Evolutionary conservation across 2,888 invertebrate genomes (phyloP).

Genomic region (Pachycephus smyrnensis): DNA sequence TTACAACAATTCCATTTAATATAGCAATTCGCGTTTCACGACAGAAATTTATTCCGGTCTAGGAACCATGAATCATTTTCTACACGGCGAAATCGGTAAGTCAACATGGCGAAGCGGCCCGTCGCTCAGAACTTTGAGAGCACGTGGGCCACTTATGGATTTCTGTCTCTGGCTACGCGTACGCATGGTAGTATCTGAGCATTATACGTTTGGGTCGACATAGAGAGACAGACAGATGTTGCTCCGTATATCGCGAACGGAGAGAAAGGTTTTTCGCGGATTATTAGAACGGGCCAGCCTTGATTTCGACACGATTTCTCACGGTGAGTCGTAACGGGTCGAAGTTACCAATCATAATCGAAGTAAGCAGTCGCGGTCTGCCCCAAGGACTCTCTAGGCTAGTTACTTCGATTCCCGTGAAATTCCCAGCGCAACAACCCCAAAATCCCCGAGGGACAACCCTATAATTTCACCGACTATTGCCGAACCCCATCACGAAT

Average conservation of each 20-base stretch:
- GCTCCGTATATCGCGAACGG: background rate
- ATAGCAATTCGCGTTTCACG: background rate
- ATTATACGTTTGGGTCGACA: background rate
- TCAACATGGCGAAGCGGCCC: background rate
- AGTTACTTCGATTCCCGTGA: background rate
- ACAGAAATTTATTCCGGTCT: background rate
- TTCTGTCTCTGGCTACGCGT: background rate
- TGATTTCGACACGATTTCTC: background rate
- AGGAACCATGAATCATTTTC: background rate
- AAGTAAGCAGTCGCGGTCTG: background rate
- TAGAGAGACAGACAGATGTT: background rate
- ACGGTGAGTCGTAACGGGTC: background rate
- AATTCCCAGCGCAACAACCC: background rate
- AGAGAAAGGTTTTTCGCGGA: constrained; percentile 7
- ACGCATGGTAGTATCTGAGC: background rate
- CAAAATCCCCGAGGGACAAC: background rate
- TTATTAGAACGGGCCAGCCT: constrained; percentile 3
- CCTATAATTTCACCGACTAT: background rate
- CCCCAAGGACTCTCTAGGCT: background rate
- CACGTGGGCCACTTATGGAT: background rate
- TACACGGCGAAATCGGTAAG: background rate
- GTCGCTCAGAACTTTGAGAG: background rate
- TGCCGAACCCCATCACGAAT: background rate
- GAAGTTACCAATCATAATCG: background rate
- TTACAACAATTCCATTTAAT: background rate